Evolutionary conservation across 2,113 vertebrate species (phyloP).

Genomic region (Panthera tigris): DNA sequence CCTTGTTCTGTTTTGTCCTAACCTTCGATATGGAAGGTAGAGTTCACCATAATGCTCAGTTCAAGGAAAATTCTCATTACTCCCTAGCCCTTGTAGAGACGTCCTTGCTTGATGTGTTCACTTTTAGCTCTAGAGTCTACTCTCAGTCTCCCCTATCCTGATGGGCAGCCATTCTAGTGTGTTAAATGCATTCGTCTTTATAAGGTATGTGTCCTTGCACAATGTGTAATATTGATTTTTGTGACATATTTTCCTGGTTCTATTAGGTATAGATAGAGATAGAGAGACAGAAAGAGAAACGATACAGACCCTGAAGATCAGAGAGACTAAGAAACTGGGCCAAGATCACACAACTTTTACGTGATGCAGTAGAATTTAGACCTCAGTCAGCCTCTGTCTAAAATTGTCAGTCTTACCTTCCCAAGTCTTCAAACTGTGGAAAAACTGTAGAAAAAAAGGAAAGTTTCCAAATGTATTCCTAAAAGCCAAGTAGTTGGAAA

Average conservation of each 20-base stretch:
- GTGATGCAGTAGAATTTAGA: background rate
- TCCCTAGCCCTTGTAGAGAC: background rate
- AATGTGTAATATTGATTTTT: slow-evolving; percentile 3
- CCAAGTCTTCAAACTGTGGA: background rate
- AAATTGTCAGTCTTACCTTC: background rate
- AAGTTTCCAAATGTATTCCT: background rate
- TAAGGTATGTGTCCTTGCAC: background rate
- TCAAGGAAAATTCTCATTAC: background rate
- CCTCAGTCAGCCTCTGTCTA: background rate
- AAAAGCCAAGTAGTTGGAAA: background rate
- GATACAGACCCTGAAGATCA: background rate
- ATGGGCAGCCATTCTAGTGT: background rate
- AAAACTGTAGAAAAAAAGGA: background rate
- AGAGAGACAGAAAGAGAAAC: background rate
- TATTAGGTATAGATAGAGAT: background rate
- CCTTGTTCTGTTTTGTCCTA: background rate
- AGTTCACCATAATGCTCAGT: background rate
- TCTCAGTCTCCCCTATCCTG: background rate
- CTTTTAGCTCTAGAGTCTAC: background rate
- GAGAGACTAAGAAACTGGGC: background rate
- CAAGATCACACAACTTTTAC: background rate
- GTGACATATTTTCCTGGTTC: background rate
- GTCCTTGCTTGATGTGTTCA: background rate
- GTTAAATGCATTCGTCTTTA: background rate
- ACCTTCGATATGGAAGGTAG: background rate